Conservation (phyloP, 1,140 invertebrate genomes). For the Euwallacea similis region DNA sequence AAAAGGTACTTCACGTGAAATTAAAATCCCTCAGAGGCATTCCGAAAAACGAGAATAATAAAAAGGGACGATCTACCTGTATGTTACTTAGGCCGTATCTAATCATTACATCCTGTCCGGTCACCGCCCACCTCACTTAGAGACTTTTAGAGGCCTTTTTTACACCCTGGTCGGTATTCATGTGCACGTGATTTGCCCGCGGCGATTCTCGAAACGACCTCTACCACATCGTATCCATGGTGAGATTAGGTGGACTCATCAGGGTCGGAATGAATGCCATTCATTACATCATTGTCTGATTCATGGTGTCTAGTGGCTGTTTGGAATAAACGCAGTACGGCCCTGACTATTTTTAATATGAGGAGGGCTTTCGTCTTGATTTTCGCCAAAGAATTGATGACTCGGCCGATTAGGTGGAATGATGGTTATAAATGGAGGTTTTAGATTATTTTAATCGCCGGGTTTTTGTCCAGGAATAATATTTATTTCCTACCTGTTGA, state of each 20-base stretch:
- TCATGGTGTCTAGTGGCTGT: too few relatives aligned
- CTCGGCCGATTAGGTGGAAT: slow-evolving; percentile 29
- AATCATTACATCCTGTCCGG: slow-evolving; percentile 45
- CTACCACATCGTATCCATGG: slow-evolving; percentile 13
- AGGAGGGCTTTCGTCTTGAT: slow-evolving; percentile 26
- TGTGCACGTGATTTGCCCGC: slow-evolving; percentile 47
- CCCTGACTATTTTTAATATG: slow-evolving; percentile 3
- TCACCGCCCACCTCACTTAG: slow-evolving; percentile 42
- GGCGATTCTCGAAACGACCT: slow-evolving; percentile 41
- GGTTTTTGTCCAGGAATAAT: slow-evolving; percentile 24
- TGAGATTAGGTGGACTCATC: slow-evolving; percentile 19
- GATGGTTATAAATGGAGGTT: slow-evolving; percentile 34
- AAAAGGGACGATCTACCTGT: slow-evolving; percentile 34
- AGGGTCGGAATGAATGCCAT: background rate
- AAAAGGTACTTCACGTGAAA: slow-evolving; percentile 28
- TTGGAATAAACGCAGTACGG: background rate
- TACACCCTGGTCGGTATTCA: slow-evolving; percentile 40
- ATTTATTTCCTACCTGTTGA: slow-evolving; percentile 35
- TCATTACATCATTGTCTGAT: background rate
- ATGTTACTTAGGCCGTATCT: slow-evolving; percentile 40
- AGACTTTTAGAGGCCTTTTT: slow-evolving; percentile 40
- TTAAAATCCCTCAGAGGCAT: slow-evolving; percentile 32
- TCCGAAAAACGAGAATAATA: slow-evolving; percentile 26
- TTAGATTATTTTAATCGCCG: slow-evolving; percentile 32
- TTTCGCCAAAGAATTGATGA: slow-evolving; percentile 34